Base-by-base conservation (phyloP, 2,888 invertebrate genomes). In the Amphimallon solstitiale region DNA sequence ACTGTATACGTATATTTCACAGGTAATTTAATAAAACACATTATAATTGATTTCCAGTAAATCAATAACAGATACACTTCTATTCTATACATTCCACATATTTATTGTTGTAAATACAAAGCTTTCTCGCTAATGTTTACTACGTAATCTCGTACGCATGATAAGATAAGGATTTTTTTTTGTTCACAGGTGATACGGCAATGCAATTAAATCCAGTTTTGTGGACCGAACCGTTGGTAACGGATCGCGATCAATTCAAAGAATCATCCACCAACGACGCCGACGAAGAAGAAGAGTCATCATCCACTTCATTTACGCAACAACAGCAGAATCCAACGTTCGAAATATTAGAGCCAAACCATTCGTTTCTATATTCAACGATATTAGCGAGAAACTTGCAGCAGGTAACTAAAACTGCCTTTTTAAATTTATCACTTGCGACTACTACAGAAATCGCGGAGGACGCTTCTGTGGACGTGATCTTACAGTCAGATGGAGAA, bases 401-500 rank as follows among this genome's bases (percentile, higher is more conserved):
- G 21, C 70, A 74, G 21, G 77, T 79, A 48, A 78, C 79, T 2
- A 72, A 77, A 35, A 76, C 73, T 56, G 74, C 73, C 2, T 80
- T 80, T 62, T 68, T 79, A 6, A 72, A 74, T 51, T 67, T 73
- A 12, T 71, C 71, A 15, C 65, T 65, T 12, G 23, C 54, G 4
- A 29, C 37, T 4, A 52, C 34, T 21, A 49, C 54, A n/a, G 52
- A 52, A 19, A 56, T 56, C 4, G 46, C 34, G 12, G 51, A 61
- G 17, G 62, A 45, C 6, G 34, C 14, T 15, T n/a, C n/a, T n/a
- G 29, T 14, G 9, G 49, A 52, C 5, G 29, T 61, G 38, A 40
- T 54, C 10, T 40, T 38, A 7, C 35, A 40, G 14, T 21, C 38
- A 48, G 61, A 54, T 52, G 54, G 51, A 59, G 65, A 64, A 43